These are phyloP conservation scores for Tautogolabrus adspersus DNA, from an alignment of 2,113 vertebrate species.

Conservation along the genomic window DNA sequence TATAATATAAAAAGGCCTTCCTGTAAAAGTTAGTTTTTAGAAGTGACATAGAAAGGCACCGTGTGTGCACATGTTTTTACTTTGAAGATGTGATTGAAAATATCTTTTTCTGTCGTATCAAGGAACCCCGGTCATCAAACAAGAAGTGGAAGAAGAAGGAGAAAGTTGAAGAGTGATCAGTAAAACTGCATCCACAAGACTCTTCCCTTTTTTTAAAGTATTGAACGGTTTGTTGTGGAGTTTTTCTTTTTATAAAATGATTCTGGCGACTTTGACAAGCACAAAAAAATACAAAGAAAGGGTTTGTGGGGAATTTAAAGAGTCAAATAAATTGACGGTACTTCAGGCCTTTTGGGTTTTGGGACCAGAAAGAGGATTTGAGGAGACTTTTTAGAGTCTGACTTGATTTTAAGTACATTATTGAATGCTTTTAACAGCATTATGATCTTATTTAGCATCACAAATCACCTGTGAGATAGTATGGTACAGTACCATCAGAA, in stretches of 20 bases:
- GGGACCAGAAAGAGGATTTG: neutral
- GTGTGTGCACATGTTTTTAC: neutral
- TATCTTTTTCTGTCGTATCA: constrained; percentile 30
- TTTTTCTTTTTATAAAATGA: constrained; percentile 3
- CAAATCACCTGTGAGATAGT: neutral
- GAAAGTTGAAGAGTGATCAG: constrained; percentile 61
- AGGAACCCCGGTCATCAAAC: constrained; percentile 82
- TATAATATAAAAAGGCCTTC: too few relatives aligned
- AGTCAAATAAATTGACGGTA: neutral
- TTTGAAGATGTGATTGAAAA: neutral
- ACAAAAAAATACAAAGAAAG: constrained; percentile 31
- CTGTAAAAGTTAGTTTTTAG: too few relatives aligned
- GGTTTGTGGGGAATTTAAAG: constrained; percentile 4
- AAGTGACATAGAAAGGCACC: too few relatives aligned
- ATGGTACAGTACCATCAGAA: neutral
- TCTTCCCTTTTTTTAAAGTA: constrained; percentile 30
- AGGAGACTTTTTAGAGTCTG: neutral
- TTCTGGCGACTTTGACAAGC: constrained; percentile 27
- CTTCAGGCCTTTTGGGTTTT: neutral
- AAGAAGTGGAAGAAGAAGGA: constrained; percentile 71
- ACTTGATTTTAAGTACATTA: constrained; percentile 15
- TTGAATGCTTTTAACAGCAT: constrained; percentile 9
- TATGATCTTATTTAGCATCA: neutral
- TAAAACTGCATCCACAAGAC: neutral
- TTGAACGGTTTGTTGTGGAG: constrained; percentile 23